Percentiles rank a stretch among this genome's conserved stretches.
Conservation (phyloP, 2,113 vertebrate species). For the Entelurus aequoreus region DNA sequence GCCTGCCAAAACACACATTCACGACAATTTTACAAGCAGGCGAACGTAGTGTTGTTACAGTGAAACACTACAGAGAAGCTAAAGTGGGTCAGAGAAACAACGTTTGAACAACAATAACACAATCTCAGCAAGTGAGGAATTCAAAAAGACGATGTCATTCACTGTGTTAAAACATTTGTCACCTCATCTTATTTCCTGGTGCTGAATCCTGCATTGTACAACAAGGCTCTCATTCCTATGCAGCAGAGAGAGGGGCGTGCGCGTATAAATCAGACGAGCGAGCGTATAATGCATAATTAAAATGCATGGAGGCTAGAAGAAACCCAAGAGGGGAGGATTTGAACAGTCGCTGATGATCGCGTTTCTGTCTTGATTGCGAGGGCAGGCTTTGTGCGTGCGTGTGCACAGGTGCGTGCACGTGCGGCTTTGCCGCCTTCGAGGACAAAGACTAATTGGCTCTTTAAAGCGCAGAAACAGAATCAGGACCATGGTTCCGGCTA, state of each 20-base stretch:
- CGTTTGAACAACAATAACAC: background rate
- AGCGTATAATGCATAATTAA: slow-evolving; percentile 41
- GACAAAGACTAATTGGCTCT: slow-evolving; percentile 29
- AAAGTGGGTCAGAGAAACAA: slow-evolving; percentile 30
- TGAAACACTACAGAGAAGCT: slow-evolving; percentile 8
- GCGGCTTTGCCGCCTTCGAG: slow-evolving; percentile 5
- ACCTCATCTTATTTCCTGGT: slow-evolving; percentile 6
- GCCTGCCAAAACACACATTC: slow-evolving; percentile 63
- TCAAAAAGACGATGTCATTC: slow-evolving; percentile 10
- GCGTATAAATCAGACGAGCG: slow-evolving; percentile 26
- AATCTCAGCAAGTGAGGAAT: slow-evolving; percentile 1
- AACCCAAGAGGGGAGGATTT: slow-evolving; percentile 21
- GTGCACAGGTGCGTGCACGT: background rate
- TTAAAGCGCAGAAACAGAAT: slow-evolving; percentile 17
- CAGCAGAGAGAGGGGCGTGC: background rate
- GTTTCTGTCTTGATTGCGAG: slow-evolving; percentile 25
- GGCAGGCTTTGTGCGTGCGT: slow-evolving; percentile 2
- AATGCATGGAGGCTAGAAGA: slow-evolving; percentile 25
- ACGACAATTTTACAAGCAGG: background rate
- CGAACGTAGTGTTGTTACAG: too few relatives aligned
- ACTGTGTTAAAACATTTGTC: background rate
- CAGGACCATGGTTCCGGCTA: slow-evolving; percentile 16
- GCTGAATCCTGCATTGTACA: slow-evolving; percentile 8
- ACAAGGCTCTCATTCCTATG: slow-evolving; percentile 13
- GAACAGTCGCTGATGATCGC: slow-evolving; percentile 27